phyloP scores from a whole-genome alignment of 2,888 invertebrate genomes.

The Lysandra coridon region DNA sequence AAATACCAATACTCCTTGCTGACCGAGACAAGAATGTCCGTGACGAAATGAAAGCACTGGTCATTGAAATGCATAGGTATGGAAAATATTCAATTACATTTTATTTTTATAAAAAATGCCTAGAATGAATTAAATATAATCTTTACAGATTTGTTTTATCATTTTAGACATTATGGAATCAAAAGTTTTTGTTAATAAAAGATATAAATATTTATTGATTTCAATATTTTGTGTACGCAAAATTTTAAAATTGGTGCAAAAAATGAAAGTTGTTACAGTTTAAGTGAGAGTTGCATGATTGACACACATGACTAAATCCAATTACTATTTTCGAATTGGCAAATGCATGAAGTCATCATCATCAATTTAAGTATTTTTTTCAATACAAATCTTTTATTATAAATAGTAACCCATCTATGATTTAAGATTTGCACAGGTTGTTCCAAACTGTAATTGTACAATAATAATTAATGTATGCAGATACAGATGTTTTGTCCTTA shows the following conservation, averaged over 20 bases:
- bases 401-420: no score
- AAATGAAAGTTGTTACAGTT: conserved; percentile 9
- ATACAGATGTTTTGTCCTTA: no score
- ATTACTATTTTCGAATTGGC: background rate
- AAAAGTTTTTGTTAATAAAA: background rate
- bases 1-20: conserved; percentile 89
- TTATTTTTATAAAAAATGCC: background rate
- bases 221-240: background rate
- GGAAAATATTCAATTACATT: background rate
- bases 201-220: background rate
- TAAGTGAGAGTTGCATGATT: conserved; percentile 16
- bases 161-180: background rate
- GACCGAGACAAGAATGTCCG: conserved; percentile 95
- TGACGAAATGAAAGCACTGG: conserved; percentile 94
- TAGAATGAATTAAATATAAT: no score
- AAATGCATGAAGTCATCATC: background rate
- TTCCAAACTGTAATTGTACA: no score
- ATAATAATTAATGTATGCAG: no score
- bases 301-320: conserved; percentile 7
- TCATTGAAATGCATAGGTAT: conserved; percentile 94
- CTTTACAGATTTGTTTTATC: no score
- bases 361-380: background rate
- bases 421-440: no score
- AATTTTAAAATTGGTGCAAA: background rate
- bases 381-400: background rate